A percentile compares a stretch with the other conserved stretches of the same genome.
Conservation (phyloP, 1,140 invertebrate genomes). For the Stegodyphus mimosarum region DNA sequence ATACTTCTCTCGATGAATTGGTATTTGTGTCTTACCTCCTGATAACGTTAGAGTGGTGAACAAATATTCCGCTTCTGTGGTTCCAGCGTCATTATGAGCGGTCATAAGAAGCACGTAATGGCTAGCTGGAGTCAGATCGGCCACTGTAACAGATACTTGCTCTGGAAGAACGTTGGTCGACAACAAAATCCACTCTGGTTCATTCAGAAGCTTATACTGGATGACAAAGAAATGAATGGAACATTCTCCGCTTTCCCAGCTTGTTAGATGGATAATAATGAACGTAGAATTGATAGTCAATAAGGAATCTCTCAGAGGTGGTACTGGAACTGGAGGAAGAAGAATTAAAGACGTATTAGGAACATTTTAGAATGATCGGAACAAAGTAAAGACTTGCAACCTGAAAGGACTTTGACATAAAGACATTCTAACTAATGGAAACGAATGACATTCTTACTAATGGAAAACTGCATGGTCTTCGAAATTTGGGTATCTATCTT, state of each 20-base stretch:
- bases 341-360: neutral
- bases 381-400: no score
- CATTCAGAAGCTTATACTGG: conserved; percentile 82
- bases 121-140: conserved; percentile 90
- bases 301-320: conserved; percentile 74
- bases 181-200: conserved; percentile 89
- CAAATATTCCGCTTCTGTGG: conserved; percentile 85
- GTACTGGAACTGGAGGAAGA: conserved; percentile 62
- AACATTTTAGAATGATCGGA: no score
- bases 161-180: conserved; percentile 88
- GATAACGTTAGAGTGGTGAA: conserved; percentile 74
- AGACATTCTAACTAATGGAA: no score
- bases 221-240: conserved; percentile 96
- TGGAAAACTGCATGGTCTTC: no score
- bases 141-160: conserved; percentile 81
- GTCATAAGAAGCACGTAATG: conserved; percentile 89
- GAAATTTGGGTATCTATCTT: no score
- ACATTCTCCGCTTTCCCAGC: conserved; percentile 94
- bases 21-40: conserved; percentile 69
- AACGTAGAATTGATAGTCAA: conserved; percentile 92
- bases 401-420: no score
- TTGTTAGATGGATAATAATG: conserved; percentile 88
- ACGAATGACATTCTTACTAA: no score
- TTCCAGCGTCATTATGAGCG: conserved; percentile 92
- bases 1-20: no score